Percentiles rank a stretch among this genome's conserved stretches.
phyloP scores from a whole-genome alignment of 2,888 invertebrate species.

The Eueremaeus valkanovi region DNA sequence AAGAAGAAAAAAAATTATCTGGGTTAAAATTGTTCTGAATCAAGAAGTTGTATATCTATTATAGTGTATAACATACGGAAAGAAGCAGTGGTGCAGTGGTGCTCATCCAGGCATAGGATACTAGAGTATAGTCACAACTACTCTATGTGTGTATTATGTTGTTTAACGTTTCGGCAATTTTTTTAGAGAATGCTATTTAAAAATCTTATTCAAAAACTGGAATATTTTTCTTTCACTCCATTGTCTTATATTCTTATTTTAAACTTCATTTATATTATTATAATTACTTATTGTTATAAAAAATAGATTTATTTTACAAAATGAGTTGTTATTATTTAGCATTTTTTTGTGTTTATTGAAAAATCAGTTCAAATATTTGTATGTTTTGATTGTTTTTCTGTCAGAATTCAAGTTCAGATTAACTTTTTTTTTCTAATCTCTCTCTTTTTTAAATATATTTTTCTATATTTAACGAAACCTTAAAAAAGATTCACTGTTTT shows the following conservation, averaged over 20 bases:
- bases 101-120: constrained; percentile 19
- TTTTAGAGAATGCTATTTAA: no score
- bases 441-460: no score
- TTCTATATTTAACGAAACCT: no score
- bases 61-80: constrained; percentile 17
- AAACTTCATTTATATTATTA: neutral
- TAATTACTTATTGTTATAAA: neutral
- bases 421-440: no score
- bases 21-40: constrained; percentile 27
- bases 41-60: neutral
- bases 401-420: neutral
- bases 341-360: neutral
- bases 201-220: neutral
- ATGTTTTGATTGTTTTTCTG: neutral
- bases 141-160: neutral
- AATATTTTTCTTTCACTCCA: neutral
- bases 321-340: no score
- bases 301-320: neutral
- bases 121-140: neutral
- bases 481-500: no score
- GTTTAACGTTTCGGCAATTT: neutral
- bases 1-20: neutral
- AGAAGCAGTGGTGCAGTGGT: constrained; percentile 30
- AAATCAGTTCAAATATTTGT: neutral
- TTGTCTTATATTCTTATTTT: no score